Percentiles rank a stretch among this genome's conserved stretches.
phyloP scores from a whole-genome alignment of 2,113 vertebrate genomes.

The Plecturocebus donacophilus region DNA sequence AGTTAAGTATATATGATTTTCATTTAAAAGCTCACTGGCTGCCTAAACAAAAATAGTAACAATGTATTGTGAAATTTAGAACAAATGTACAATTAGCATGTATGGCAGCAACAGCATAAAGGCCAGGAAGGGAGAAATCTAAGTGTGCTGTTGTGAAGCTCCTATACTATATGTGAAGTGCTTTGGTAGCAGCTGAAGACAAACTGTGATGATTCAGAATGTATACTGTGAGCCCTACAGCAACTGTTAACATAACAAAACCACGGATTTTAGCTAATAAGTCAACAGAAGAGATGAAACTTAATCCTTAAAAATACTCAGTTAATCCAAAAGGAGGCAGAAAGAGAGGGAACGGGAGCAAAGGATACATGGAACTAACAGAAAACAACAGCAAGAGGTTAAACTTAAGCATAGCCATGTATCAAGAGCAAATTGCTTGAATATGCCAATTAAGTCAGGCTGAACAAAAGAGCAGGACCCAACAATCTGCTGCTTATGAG shows the following conservation, averaged over 20 bases:
- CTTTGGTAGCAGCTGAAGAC: background rate
- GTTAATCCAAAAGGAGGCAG: background rate
- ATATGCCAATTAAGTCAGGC: background rate
- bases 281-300: background rate
- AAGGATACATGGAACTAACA: background rate
- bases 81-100: background rate
- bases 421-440: background rate
- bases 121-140: background rate
- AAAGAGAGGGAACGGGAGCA: background rate
- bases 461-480: background rate
- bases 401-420: background rate
- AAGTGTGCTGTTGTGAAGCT: background rate
- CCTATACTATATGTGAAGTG: background rate
- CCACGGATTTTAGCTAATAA: background rate
- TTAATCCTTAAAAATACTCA: background rate
- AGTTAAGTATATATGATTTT: background rate
- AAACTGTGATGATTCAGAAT: background rate
- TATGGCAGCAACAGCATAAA: background rate
- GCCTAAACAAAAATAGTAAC: background rate
- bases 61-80: background rate
- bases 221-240: background rate
- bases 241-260: background rate
- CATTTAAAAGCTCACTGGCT: background rate
- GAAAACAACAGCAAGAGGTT: background rate
- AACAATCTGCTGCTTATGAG: background rate